Percentiles rank a stretch among this genome's conserved stretches.
phyloP scores from a whole-genome alignment of 2,113 vertebrate species.

The Climacteris rufus region DNA sequence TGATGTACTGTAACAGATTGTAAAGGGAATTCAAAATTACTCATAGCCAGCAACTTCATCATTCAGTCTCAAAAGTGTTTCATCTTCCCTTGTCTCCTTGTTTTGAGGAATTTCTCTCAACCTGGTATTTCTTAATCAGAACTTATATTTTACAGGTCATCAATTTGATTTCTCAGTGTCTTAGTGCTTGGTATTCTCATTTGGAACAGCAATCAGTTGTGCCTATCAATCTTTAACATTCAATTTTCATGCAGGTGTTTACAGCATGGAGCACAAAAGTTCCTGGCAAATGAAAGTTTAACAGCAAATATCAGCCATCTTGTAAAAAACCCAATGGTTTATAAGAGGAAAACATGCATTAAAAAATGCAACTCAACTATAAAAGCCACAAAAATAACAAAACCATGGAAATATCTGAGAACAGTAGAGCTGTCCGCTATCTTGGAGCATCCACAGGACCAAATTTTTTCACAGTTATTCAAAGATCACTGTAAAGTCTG shows the following conservation, averaged over 20 bases:
- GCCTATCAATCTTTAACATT: slow-evolving; percentile 32
- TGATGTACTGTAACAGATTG: neutral
- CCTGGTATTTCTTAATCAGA: slow-evolving; percentile 48
- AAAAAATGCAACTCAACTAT: neutral
- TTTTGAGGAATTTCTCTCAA: slow-evolving; percentile 34
- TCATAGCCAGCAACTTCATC: slow-evolving; percentile 18
- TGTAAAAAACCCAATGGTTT: neutral
- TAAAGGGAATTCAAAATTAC: slow-evolving; percentile 47
- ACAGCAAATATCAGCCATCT: neutral
- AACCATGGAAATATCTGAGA: neutral
- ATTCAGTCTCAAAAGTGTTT: slow-evolving; percentile 38
- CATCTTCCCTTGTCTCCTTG: slow-evolving; percentile 31
- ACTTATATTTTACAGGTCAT: slow-evolving; percentile 59
- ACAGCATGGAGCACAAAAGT: neutral
- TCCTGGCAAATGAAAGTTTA: neutral
- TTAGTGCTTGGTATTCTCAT: slow-evolving; percentile 15
- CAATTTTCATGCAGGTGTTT: slow-evolving; percentile 32
- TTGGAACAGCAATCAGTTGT: slow-evolving; percentile 27
- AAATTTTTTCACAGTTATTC: neutral
- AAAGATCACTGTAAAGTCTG: neutral
- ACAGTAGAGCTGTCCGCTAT: neutral
- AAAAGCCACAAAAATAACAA: neutral
- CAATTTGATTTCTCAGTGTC: slow-evolving; percentile 42
- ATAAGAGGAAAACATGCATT: neutral
- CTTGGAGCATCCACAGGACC: neutral